Conservation (phyloP, 2,888 invertebrate genomes). For the Macaria notata region DNA sequence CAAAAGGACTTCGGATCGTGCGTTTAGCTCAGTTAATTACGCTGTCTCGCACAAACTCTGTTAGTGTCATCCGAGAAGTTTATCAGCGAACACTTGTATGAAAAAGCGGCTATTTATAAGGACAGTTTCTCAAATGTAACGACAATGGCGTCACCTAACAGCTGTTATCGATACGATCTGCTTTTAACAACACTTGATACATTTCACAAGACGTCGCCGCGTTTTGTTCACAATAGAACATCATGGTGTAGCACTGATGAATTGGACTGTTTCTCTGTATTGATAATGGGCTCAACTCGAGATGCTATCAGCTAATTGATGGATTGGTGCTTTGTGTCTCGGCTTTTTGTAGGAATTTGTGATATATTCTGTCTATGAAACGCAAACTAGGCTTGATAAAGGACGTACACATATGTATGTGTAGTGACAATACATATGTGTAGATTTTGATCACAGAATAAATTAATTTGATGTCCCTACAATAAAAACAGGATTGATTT, state of each 20-base stretch:
- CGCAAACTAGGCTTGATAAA: too few relatives aligned
- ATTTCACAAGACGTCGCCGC: constrained; percentile 52
- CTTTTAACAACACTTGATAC: constrained; percentile 63
- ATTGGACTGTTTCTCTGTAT: constrained; percentile 36
- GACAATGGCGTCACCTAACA: constrained; percentile 35
- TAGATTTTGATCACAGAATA: too few relatives aligned
- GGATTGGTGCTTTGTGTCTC: constrained; percentile 25
- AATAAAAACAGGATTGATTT: too few relatives aligned
- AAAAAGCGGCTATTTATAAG: constrained; percentile 22
- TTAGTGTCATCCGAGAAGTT: background rate
- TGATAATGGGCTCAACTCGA: constrained; percentile 36
- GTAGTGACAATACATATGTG: too few relatives aligned
- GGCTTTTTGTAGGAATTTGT: constrained; percentile 22
- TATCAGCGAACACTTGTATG: constrained; percentile 4
- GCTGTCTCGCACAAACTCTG: too few relatives aligned
- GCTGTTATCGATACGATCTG: constrained; percentile 49
- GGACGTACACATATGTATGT: too few relatives aligned
- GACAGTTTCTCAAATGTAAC: constrained; percentile 36
- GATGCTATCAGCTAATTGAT: constrained; percentile 44
- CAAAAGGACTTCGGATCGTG: too few relatives aligned
- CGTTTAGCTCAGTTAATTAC: too few relatives aligned
- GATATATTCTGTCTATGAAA: background rate
- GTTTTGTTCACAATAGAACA: constrained; percentile 42
- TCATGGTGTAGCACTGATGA: constrained; percentile 38
- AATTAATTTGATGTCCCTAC: too few relatives aligned